phyloP scores from a whole-genome alignment of 1,140 invertebrate genomes.

The Ectropis grisescens region DNA sequence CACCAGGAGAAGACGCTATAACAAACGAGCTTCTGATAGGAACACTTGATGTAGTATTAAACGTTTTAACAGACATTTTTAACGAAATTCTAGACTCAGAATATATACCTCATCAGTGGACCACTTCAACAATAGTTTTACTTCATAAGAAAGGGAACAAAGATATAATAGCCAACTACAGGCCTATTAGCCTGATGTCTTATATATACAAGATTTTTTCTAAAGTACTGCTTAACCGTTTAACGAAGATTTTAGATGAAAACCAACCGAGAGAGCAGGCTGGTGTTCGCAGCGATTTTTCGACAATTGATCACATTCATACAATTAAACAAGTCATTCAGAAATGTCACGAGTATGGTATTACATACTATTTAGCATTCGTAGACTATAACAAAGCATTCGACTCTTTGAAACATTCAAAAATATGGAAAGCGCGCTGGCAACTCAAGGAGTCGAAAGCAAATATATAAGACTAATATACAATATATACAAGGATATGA shows the following conservation, averaged over 20 bases:
- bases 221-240: background rate
- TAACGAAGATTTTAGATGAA: background rate
- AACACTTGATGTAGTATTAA: too few species aligned
- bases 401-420: too few species aligned
- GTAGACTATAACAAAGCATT: background rate
- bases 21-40: too few species aligned
- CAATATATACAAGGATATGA: background rate
- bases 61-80: background rate
- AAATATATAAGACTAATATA: background rate
- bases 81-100: background rate
- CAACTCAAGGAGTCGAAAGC: background rate
- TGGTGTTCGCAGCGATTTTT: too few species aligned
- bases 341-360: background rate
- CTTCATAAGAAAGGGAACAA: too few species aligned
- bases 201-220: background rate
- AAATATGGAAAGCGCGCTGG: background rate
- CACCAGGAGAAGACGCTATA: too few species aligned
- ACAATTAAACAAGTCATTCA: background rate
- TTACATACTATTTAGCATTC: background rate
- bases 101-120: background rate
- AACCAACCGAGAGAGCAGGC: too few species aligned
- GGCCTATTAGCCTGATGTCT: background rate
- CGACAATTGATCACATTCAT: background rate
- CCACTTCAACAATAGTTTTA: background rate
- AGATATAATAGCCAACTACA: background rate